phyloP scores from a whole-genome alignment of 2,888 invertebrate genomes.

The Hirtodrosophila trivittata region DNA sequence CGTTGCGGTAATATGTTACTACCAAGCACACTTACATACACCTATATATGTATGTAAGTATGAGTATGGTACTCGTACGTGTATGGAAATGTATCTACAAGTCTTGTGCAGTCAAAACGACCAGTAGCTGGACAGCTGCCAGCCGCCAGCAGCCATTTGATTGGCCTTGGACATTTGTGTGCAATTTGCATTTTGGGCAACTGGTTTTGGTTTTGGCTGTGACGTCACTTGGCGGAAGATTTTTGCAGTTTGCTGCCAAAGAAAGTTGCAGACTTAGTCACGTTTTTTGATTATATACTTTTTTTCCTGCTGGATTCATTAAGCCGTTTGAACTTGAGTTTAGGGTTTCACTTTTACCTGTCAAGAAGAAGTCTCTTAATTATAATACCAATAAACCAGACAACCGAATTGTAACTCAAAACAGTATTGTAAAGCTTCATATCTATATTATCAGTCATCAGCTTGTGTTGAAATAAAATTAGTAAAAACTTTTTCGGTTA shows the following conservation, averaged over 20 bases:
- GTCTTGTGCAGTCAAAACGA: constrained; percentile 16
- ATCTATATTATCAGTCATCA: too few species aligned
- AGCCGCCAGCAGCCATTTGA: constrained; percentile 30
- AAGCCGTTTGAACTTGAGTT: constrained; percentile 52
- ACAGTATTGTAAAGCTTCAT: too few species aligned
- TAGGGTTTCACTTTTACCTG: constrained; percentile 58
- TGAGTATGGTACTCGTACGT: constrained; percentile 14
- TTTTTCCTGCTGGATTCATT: constrained; percentile 25
- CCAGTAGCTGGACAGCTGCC: constrained; percentile 40
- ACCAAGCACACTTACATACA: constrained; percentile 48
- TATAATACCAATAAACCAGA: constrained; percentile 3
- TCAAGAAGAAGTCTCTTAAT: constrained; percentile 5
- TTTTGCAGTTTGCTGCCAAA: constrained; percentile 52
- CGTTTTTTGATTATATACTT: constrained; percentile 36
- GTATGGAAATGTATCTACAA: constrained; percentile 7
- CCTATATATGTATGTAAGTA: constrained; percentile 2
- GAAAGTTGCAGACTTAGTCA: constrained; percentile 69
- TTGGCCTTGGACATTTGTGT: constrained; percentile 61
- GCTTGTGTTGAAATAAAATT: constrained; percentile 24
- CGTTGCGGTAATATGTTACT: constrained; percentile 65
- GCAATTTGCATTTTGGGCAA: constrained; percentile 62
- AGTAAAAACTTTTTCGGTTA: constrained; percentile 3
- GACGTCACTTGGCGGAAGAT: constrained; percentile 71
- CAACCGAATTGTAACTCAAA: too few species aligned
- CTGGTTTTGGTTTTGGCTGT: constrained; percentile 52